Evolutionary conservation across 2,113 vertebrate genomes (phyloP), one percentile per base, ranked within the genome.

Genomic region (Micronycteris hirsuta): DNA sequence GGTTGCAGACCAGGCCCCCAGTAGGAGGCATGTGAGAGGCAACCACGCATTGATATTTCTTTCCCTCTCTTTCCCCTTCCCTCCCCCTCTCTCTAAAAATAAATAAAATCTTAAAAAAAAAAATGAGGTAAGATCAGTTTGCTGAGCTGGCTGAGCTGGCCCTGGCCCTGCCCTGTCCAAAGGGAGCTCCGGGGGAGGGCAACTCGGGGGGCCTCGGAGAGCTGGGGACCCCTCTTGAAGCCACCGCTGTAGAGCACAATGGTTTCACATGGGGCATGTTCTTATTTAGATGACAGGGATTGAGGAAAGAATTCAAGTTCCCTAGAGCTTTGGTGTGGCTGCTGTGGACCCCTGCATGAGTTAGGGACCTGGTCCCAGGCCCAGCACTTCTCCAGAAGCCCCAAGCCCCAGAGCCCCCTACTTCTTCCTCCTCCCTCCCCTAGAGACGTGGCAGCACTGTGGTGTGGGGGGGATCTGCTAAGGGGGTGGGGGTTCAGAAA

Each of bases 281-380:
- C 61, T 45, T 16, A 2, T 33, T 33, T 22, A 33, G 45, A 31
- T 19, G 86, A 38, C 19, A 11, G 41, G 31, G 31, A 26, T 20
- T 52, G 28, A 15, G 15, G 43, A 22, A 19, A 33, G 54, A n/a
- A 14, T n/a, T 45, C 63, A 38, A 16, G 45, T 19, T 24, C 19
- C 12, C 19, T 2, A 20, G 16, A 8, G 36, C 71, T 71, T 24
- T 33, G 38, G 28, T 9, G 38, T 5, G 43, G 28, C 63, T 16
- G 1, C 6, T 0, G 4, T 3, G 3, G 58, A 28, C 26, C 17
- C 3, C n/a, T 61, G 36, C 52, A 65, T 41, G 43, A 31, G 13
- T 13, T 5, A 26, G 15, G n/a, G 41, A 7, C 24, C 22, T 19
- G 2, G 41, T 10, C 74, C 38, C 38, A 6, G 36, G 3, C 4